A percentile compares a stretch with the other conserved stretches of the same genome.
Conservation (phyloP, 2,888 invertebrate genomes). For the Papilio gigon region DNA sequence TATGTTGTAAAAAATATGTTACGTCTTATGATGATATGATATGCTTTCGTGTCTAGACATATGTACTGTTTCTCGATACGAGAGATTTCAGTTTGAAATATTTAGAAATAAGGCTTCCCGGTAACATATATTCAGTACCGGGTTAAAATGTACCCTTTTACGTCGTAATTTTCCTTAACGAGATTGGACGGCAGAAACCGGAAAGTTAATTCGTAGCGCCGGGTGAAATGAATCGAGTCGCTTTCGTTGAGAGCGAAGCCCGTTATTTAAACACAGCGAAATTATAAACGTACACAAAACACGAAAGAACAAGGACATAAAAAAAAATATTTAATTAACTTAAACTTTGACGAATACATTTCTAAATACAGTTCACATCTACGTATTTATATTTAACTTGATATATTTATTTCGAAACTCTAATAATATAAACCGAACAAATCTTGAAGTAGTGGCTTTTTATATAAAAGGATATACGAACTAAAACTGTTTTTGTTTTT, state of each 20-base stretch:
- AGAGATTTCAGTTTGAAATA: too few relatives aligned
- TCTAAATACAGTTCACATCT: neutral
- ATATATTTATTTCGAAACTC: neutral
- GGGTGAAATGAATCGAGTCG: conserved; percentile 23
- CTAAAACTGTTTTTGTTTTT: neutral
- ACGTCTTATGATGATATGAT: neutral
- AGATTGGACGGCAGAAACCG: conserved; percentile 24
- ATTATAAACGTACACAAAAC: conserved; percentile 21
- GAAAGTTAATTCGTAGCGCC: conserved; percentile 25
- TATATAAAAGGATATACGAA: neutral
- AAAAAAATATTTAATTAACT: neutral
- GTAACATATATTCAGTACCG: conserved; percentile 20
- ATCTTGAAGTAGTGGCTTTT: neutral
- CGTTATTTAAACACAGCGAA: conserved; percentile 21
- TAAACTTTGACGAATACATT: neutral
- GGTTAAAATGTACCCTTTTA: conserved; percentile 24
- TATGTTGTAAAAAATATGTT: conserved; percentile 7
- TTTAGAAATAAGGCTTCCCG: neutral
- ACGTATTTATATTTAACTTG: neutral
- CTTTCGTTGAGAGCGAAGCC: conserved; percentile 10
- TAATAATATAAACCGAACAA: neutral
- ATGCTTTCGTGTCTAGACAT: neutral
- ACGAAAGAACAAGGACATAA: conserved; percentile 8
- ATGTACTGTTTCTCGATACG: too few relatives aligned
- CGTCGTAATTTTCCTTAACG: conserved; percentile 23